Conservation (phyloP, 2,113 vertebrate species). For the Callipepla californica region DNA sequence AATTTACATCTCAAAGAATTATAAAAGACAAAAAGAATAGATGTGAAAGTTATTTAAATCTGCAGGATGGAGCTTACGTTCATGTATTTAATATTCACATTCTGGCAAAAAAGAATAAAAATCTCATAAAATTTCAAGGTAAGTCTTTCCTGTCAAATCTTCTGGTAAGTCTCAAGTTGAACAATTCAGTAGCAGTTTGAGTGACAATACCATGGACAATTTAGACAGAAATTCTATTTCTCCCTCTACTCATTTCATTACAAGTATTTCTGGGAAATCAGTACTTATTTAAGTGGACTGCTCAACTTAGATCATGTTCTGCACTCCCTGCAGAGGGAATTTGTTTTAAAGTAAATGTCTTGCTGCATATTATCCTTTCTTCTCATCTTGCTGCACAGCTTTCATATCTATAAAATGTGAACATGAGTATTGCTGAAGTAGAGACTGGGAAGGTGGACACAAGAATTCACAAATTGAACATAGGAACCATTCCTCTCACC, state of each 20-base stretch:
- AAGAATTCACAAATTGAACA: background rate
- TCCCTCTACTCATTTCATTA: background rate
- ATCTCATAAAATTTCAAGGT: background rate
- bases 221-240: background rate
- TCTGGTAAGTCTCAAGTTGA: background rate
- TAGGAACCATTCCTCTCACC: background rate
- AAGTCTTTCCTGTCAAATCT: background rate
- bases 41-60: background rate
- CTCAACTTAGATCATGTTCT: background rate
- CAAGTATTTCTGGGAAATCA: constrained; percentile 31
- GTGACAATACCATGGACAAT: background rate
- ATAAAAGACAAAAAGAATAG: background rate
- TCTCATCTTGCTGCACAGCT: background rate
- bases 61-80: background rate
- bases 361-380: background rate
- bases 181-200: constrained; percentile 15
- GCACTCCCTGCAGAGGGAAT: background rate
- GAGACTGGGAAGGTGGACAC: background rate
- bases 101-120: background rate
- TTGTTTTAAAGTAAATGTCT: background rate
- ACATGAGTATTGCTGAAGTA: background rate
- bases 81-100: background rate
- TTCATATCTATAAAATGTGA: background rate
- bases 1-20: constrained; percentile 14
- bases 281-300: background rate